Evolutionary conservation across 1,140 invertebrate genomes (phyloP), one percentile per base, ranked within the genome.

Genomic region (Ruditapes philippinarum): DNA sequence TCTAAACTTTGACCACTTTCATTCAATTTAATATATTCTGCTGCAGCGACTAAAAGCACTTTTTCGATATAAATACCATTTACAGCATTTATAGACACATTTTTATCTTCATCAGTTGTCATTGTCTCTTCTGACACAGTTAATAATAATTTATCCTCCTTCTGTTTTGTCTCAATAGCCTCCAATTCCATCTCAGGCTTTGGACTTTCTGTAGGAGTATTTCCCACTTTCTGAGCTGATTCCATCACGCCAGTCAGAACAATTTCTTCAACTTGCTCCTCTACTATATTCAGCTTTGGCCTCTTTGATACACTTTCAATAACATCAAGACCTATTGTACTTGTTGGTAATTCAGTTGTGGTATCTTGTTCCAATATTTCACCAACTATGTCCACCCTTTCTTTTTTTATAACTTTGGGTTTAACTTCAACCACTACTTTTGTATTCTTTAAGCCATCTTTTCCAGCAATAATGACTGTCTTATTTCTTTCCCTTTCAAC

Each of bases 381-480:
- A 73, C 68, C 68, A 73, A 31, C 40, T 73, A 73, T 19, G 9
- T 42, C 40, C 2, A 73, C 40, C n/a, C 68, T 73, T n/a, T 73
- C 40, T 31, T 73, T 14, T 22, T 40, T 22, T 22, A 73, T n/a
- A 17, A 40, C 22, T 22, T 22, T n/a, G 51, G 38, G 73, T 51
- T 76, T 28, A 28, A 76, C 73, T 40, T n/a, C 60, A 49, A 65
- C 40, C 1, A 5, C 28, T 2, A 65, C 36, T 38, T 33, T 62
- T 12, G 36, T 62, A 9, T 42, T 33, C 14, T 36, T 65, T 62
- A 14, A 54, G 22, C 49, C 40, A 31, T 49, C 31, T 42, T 80
- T 33, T 31, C 28, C 42, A 33, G 38, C 57, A 40, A 36, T 81
- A n/a, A 33, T 62, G 62, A 65, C 36, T 60, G 17, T 33, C 31